Conservation (phyloP, 2,888 invertebrate genomes). For the Drosophila paramelanica region DNA sequence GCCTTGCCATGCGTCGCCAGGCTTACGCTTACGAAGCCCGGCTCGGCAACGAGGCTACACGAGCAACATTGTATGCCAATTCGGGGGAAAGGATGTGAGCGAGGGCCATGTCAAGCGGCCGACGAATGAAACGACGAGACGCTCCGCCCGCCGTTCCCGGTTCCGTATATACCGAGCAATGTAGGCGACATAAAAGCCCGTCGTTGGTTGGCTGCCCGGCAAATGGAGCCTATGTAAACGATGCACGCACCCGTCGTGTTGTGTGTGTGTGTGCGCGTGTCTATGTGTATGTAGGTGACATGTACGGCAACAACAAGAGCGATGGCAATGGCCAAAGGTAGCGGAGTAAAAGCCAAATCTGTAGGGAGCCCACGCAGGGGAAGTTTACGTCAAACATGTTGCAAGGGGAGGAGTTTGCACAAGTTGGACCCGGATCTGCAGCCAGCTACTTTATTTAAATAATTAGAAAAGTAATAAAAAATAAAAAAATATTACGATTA, state of each 20-base stretch:
- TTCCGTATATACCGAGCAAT: constrained; percentile 64
- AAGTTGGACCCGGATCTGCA: neutral
- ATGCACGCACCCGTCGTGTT: constrained; percentile 62
- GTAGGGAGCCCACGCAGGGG: constrained; percentile 74
- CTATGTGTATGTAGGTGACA: constrained; percentile 76
- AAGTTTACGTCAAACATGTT: constrained; percentile 80
- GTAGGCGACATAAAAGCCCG: constrained; percentile 69
- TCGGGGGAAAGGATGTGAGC: constrained; percentile 45
- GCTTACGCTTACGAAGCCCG: constrained; percentile 59
- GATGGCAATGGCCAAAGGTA: constrained; percentile 71
- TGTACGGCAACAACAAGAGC: constrained; percentile 66
- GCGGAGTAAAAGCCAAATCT: constrained; percentile 70
- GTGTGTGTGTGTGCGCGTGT: constrained; percentile 12
- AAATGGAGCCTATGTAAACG: constrained; percentile 76
- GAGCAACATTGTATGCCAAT: constrained; percentile 74
- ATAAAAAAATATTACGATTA: neutral
- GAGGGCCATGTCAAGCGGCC: constrained; percentile 55
- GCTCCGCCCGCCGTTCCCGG: constrained; percentile 23
- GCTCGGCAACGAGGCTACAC: constrained; percentile 50
- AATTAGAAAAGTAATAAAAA: neutral
- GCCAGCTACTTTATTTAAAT: constrained; percentile 7
- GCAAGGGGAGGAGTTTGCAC: constrained; percentile 76
- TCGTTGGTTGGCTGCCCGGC: constrained; percentile 70
- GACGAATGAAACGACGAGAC: constrained; percentile 75
- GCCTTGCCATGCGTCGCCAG: constrained; percentile 2